Percentiles rank a stretch among this genome's conserved stretches.
Evolutionary conservation across 1,140 invertebrate species (phyloP).

Genomic region (Achroia grisella): DNA sequence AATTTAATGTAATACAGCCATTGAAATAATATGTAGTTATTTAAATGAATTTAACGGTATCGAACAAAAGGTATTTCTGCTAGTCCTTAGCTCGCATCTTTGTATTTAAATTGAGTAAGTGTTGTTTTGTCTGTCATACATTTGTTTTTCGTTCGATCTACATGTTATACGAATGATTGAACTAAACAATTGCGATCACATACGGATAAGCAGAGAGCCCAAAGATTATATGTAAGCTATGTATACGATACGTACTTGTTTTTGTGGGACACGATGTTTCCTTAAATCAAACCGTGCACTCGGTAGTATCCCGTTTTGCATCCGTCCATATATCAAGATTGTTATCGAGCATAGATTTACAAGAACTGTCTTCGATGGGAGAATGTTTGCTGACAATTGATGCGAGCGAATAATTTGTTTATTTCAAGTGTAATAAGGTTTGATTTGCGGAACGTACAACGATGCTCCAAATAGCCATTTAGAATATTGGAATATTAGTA

Average conservation of each 20-base stretch:
- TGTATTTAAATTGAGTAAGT: slow-evolving; percentile 10
- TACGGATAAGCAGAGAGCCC: slow-evolving; percentile 31
- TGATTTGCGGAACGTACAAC: slow-evolving; percentile 17
- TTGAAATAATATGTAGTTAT: no score
- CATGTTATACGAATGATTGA: slow-evolving; percentile 22
- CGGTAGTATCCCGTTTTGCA: slow-evolving; percentile 58
- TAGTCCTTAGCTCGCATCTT: neutral
- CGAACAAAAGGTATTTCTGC: no score
- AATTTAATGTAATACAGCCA: no score
- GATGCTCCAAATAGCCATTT: slow-evolving; percentile 11
- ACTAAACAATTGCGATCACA: slow-evolving; percentile 41
- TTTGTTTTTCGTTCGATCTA: slow-evolving; percentile 15
- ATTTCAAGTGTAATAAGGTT: slow-evolving; percentile 34
- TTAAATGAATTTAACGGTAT: no score
- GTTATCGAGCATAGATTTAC: slow-evolving; percentile 69
- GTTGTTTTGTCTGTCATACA: slow-evolving; percentile 1
- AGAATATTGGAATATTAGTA: slow-evolving; percentile 12
- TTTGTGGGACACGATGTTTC: slow-evolving; percentile 21
- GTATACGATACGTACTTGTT: slow-evolving; percentile 29
- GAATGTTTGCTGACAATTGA: slow-evolving; percentile 42
- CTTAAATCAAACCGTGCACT: slow-evolving; percentile 52
- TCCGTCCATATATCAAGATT: slow-evolving; percentile 69
- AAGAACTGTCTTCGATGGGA: slow-evolving; percentile 54
- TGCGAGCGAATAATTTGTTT: slow-evolving; percentile 55
- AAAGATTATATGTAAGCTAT: slow-evolving; percentile 26